Evolutionary conservation across 2,888 invertebrate species (phyloP).

Genomic region (Andricus curvator): DNA sequence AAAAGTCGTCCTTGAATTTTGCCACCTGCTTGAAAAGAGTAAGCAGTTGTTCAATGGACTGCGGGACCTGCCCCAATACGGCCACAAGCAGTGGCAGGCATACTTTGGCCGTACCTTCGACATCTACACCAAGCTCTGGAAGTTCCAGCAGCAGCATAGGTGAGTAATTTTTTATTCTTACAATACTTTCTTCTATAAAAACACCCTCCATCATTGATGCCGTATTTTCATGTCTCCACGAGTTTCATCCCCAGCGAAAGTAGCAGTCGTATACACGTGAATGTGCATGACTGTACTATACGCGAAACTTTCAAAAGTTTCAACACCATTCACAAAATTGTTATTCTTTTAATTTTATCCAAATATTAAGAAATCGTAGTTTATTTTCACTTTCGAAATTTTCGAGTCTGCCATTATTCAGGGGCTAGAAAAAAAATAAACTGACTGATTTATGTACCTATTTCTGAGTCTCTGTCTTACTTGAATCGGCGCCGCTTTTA

Average conservation of each 20-base stretch:
- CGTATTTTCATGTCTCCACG: no score
- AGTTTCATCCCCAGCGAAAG: neutral
- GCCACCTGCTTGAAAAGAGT: conserved; percentile 96
- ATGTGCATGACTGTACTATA: conserved; percentile 7
- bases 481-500: neutral
- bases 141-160: conserved; percentile 98
- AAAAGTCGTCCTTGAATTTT: conserved; percentile 96
- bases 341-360: neutral
- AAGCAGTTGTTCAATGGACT: conserved; percentile 98
- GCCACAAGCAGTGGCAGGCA: conserved; percentile 98
- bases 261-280: neutral
- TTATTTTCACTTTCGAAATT: neutral
- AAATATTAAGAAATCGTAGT: neutral
- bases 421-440: neutral
- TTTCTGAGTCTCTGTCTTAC: neutral
- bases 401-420: neutral
- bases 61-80: conserved; percentile 97
- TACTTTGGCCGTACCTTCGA: conserved; percentile 98
- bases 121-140: conserved; percentile 98
- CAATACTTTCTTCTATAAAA: neutral
- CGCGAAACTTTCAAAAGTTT: neutral
- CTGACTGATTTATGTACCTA: neutral
- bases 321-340: neutral
- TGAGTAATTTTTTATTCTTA: conserved; percentile 66
- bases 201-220: neutral